These are phyloP conservation scores for Andrena haemorrhoa DNA, from an alignment of 2,888 invertebrate species.

Conservation along the genomic window DNA sequence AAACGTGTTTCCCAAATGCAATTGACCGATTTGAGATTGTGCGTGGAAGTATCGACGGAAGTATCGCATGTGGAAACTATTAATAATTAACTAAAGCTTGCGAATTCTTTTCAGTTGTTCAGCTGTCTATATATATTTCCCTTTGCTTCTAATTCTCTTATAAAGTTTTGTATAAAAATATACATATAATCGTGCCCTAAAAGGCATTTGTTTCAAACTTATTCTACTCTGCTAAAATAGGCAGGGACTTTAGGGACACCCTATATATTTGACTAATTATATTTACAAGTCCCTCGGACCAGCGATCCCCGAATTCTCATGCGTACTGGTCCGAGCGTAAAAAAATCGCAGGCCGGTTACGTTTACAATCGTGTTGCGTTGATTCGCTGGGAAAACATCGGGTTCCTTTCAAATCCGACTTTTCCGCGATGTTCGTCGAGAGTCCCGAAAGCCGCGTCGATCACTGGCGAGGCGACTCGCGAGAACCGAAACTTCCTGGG, in stretches of 20 bases:
- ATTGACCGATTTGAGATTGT: not conserved
- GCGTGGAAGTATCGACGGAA: not conserved
- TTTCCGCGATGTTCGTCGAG: not conserved
- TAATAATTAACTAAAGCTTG: not conserved
- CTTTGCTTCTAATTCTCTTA: not conserved
- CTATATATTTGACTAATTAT: slow-evolving; percentile 58
- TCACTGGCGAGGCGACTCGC: slow-evolving; percentile 7
- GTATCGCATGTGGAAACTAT: not conserved
- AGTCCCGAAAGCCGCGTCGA: not conserved
- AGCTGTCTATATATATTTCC: slow-evolving; percentile 1
- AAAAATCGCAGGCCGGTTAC: slow-evolving; percentile 57
- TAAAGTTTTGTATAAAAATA: slow-evolving; percentile 9
- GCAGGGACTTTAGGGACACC: slow-evolving; percentile 5
- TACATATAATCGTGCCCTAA: not conserved
- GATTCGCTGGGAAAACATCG: slow-evolving; percentile 31
- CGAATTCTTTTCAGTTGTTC: not conserved
- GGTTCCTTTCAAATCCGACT: slow-evolving; percentile 1
- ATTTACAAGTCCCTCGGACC: slow-evolving; percentile 59
- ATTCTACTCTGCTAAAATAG: not conserved
- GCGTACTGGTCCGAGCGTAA: slow-evolving; percentile 33
- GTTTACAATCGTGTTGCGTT: slow-evolving; percentile 36
- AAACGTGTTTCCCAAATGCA: not conserved
- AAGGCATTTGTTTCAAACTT: not conserved
- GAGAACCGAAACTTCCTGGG: slow-evolving; percentile 10
- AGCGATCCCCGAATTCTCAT: slow-evolving; percentile 15